A percentile compares a stretch with the other conserved stretches of the same genome.
Evolutionary conservation across 2,113 vertebrate species (phyloP).

Genomic region (Erpornis zantholeuca): DNA sequence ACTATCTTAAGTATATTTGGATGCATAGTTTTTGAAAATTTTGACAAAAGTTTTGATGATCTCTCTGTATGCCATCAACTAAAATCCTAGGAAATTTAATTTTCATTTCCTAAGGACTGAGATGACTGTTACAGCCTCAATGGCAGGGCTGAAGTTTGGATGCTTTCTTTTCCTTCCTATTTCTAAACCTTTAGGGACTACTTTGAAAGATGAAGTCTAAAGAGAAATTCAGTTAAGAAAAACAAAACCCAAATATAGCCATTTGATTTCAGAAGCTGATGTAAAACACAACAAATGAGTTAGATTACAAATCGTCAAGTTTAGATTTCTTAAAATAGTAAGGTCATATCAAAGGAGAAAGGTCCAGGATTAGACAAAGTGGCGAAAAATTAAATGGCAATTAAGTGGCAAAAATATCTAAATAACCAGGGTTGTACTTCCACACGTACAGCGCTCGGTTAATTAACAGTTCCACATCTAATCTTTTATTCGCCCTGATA

Average conservation of each 20-base stretch:
- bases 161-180: neutral
- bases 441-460: neutral
- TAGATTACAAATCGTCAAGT: neutral
- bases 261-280: neutral
- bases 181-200: neutral
- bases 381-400: neutral
- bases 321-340: neutral
- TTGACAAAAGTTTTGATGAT: neutral
- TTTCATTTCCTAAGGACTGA: neutral
- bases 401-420: neutral
- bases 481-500: neutral
- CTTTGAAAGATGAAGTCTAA: neutral
- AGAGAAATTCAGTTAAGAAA: neutral
- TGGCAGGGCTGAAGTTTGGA: neutral
- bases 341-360: neutral
- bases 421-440: neutral
- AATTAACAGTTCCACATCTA: neutral
- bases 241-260: neutral
- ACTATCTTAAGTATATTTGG: neutral
- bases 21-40: neutral
- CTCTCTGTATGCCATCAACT: neutral
- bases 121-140: neutral
- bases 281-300: neutral
- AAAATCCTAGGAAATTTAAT: neutral
- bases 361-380: neutral